A percentile compares a stretch with the other conserved stretches of the same genome.
Evolutionary conservation across 2,888 invertebrate genomes (phyloP).

Genomic region (Xanthorhoe spadicearia): DNA sequence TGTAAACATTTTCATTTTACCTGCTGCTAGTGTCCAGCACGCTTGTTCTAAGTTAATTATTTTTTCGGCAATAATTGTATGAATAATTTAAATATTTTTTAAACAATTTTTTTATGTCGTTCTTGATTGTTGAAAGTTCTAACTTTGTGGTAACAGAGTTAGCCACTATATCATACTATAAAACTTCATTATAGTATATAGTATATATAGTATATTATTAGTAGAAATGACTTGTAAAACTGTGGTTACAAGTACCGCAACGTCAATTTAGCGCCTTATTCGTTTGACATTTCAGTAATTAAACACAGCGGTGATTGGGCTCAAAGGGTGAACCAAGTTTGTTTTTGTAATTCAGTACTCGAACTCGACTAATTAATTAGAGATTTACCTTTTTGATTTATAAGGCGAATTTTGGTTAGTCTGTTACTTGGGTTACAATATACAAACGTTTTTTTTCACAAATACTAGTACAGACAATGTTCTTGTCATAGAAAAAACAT

Average conservation of each 20-base stretch:
- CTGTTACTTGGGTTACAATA: constrained; percentile 3
- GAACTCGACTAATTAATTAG: constrained; percentile 39
- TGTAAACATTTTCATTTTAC: too few species aligned
- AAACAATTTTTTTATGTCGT: too few species aligned
- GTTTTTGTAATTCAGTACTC: constrained; percentile 41
- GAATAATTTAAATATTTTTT: too few species aligned
- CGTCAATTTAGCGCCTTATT: constrained; percentile 19
- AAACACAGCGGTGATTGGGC: constrained; percentile 42
- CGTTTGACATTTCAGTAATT: constrained; percentile 43
- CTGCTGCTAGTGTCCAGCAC: too few species aligned
- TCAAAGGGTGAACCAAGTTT: constrained; percentile 39
- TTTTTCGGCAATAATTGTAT: too few species aligned
- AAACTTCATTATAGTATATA: too few species aligned
- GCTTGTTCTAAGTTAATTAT: too few species aligned
- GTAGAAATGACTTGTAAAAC: background rate
- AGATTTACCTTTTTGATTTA: constrained; percentile 34
- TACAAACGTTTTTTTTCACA: background rate
- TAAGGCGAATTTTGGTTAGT: constrained; percentile 15
- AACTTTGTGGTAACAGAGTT: too few species aligned
- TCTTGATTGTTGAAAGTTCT: too few species aligned
- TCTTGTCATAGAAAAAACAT: too few species aligned
- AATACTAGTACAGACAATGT: background rate
- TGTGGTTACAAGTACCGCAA: constrained; percentile 1
- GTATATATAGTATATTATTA: too few species aligned
- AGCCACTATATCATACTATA: background rate